These are phyloP conservation scores for Porphyrio hochstetteri DNA, from an alignment of 2,113 vertebrate genomes.

Conservation along the genomic window DNA sequence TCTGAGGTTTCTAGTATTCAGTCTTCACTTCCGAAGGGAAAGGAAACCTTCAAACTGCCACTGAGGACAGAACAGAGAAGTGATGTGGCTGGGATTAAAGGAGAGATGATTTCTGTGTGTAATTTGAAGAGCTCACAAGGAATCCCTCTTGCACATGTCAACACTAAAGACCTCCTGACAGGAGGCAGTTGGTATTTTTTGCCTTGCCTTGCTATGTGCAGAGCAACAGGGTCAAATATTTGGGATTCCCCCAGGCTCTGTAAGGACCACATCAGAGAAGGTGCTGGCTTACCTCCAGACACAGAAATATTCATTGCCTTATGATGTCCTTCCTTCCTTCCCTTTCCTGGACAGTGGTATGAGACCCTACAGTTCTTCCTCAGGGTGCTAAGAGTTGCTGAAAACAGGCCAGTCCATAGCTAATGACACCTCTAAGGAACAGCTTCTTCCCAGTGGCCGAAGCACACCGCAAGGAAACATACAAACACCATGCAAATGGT, in stretches of 20 bases:
- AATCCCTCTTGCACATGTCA: background rate
- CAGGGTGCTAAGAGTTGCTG: background rate
- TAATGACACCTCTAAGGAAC: background rate
- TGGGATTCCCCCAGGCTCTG: background rate
- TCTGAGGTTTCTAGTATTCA: background rate
- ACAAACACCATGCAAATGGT: background rate
- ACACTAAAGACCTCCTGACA: background rate
- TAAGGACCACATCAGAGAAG: background rate
- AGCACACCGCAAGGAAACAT: background rate
- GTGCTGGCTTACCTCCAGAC: background rate
- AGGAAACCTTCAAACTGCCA: background rate
- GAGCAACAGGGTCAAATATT: fast-evolving
- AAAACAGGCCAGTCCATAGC: background rate
- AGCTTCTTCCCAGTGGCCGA: background rate
- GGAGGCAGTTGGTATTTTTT: background rate
- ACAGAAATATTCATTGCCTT: background rate
- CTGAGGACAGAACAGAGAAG: background rate
- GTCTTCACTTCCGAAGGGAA: background rate
- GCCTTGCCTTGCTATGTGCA: background rate
- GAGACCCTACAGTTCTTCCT: background rate
- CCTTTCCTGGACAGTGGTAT: background rate
- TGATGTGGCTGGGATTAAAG: background rate
- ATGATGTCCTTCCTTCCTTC: background rate
- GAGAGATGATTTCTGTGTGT: background rate
- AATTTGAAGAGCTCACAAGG: background rate